Evolutionary conservation across 1,140 invertebrate genomes (phyloP), one percentile per base, ranked within the genome.

Genomic region (Heliconius hermathena): DNA sequence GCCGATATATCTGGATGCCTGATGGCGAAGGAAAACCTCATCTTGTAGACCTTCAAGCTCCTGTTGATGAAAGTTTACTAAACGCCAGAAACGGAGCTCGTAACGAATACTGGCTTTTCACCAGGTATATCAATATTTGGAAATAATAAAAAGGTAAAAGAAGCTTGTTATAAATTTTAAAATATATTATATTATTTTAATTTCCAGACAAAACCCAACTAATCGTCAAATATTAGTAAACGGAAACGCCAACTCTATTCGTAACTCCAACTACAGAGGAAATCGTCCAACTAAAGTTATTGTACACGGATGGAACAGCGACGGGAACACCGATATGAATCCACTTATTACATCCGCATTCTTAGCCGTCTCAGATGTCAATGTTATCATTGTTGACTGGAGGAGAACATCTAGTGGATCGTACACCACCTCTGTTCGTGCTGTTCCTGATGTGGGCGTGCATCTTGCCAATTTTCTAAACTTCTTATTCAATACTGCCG

Each of bases 351-450:
- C 78, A 5, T 74, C 80, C 33, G 95, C 93, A n/a, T 95, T 95
- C 52, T 83, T 96, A 4, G 77, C 78, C 0, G 87, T 87, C 8
- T 88, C 89, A 4, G 93, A 95, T 74, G 92, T 90, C 29, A 96
- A 96, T 74, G 92, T 96, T 3, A 95, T 96, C 57, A 92, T 95
- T 0, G 91, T 96, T 0, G 91, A 93, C 76, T 93, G 91, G 90
- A 81, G 82, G 13, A 60, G 38, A 16, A 76, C 87, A 0, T 89
- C 90, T 3, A n/a, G n/a, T 49, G 6, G 95, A 96, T 38, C 89
- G 87, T 11, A 88, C 94, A 49, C 94, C 96, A 0, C 93, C 91
- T 0, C 87, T 78, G 38, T 29, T 66, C 26, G n/a, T 16, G 93
- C 94, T 82, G 96, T 96, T 11, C 94, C 93, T 41, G 83, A 78